Percentiles rank a stretch among this genome's conserved stretches.
Evolutionary conservation across 1,140 invertebrate species (phyloP).

Genomic region (Portunus trituberculatus): DNA sequence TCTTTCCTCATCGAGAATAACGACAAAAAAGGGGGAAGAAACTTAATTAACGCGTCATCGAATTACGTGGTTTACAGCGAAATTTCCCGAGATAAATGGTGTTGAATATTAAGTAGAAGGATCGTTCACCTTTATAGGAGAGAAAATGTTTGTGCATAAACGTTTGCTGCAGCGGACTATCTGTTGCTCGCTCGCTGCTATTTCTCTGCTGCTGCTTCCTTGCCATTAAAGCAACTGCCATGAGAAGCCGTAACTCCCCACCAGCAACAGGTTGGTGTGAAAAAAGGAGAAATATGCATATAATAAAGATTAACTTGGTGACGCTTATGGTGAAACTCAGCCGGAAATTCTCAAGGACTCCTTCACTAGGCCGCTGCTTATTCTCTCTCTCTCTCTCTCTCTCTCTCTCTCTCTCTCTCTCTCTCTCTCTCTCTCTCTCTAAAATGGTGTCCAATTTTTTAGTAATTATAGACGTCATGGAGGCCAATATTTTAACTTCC

Average conservation of each 20-base stretch:
- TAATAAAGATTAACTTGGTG: not conserved
- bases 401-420: constrained; percentile 40
- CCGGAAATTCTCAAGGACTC: no score
- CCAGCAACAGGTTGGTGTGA: not conserved
- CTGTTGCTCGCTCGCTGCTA: constrained; percentile 10
- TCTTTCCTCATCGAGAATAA: not conserved
- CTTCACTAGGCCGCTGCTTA: not conserved
- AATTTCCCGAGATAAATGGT: not conserved
- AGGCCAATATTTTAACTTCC: not conserved
- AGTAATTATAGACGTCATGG: not conserved
- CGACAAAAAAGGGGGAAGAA: not conserved
- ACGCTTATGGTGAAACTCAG: not conserved
- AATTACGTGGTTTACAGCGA: not conserved
- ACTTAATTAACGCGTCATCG: not conserved
- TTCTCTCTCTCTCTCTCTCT: constrained; percentile 14
- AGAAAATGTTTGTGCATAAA: not conserved
- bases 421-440: not conserved
- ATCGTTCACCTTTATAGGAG: not conserved
- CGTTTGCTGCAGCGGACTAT: not conserved
- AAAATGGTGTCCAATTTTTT: not conserved
- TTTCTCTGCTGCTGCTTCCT: not conserved
- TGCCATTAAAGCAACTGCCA: not conserved
- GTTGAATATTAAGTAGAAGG: not conserved
- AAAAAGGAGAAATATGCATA: constrained; percentile 3
- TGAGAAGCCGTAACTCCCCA: not conserved